Conservation (phyloP, 64 coral and sea anemone species). For the Montipora foliosa region DNA sequence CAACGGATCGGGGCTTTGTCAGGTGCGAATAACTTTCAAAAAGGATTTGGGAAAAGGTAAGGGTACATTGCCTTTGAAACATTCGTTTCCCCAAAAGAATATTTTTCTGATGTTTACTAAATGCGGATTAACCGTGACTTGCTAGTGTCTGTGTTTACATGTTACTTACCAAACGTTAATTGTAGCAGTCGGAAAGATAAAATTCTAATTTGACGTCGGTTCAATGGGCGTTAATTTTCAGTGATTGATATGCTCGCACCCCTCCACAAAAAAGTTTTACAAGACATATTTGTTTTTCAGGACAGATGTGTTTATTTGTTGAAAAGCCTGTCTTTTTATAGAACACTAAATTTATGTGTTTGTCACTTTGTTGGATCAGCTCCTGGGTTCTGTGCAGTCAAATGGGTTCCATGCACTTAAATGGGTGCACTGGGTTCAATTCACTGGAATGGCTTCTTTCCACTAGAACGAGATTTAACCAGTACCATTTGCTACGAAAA, state of each 20-base stretch:
- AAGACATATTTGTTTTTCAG: not conserved
- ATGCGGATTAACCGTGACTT: slow-evolving; percentile 18
- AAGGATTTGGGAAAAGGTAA: slow-evolving; percentile 38
- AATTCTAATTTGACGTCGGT: not conserved
- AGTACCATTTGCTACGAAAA: too few relatives aligned
- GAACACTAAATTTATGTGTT: not conserved
- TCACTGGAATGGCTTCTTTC: not conserved
- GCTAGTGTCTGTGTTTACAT: slow-evolving; percentile 31
- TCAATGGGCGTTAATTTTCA: slow-evolving; percentile 40
- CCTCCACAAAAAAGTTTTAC: slow-evolving; percentile 21
- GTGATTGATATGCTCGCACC: slow-evolving; percentile 27
- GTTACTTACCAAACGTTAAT: slow-evolving; percentile 19
- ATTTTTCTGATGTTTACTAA: not conserved
- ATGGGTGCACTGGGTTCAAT: too few relatives aligned
- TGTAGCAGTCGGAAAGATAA: not conserved
- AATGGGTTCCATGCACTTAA: not conserved
- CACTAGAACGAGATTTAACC: not conserved
- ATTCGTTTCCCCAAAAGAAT: too few relatives aligned
- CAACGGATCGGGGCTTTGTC: slow-evolving; percentile 69
- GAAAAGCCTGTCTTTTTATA: not conserved
- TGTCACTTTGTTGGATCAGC: slow-evolving; percentile 3
- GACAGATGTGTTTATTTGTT: not conserved
- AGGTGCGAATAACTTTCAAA: slow-evolving; percentile 62
- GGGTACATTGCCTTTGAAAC: not conserved
- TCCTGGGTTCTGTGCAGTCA: not conserved